Evolutionary conservation across 2,888 invertebrate species (phyloP), one percentile per base, ranked within the genome.

Genomic region (Lycaena phlaeas): DNA sequence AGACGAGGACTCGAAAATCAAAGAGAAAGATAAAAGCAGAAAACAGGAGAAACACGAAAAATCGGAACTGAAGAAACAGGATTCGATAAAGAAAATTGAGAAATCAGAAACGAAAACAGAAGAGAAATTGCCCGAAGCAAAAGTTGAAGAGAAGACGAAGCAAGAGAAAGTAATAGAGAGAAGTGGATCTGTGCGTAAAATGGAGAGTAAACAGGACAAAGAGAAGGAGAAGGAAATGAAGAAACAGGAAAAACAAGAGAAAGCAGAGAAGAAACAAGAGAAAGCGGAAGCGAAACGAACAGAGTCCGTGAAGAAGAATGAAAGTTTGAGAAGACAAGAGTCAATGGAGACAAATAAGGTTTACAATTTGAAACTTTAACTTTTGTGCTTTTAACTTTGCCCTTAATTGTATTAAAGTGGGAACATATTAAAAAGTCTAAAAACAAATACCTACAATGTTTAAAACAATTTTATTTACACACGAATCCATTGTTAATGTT

Each of bases 341-440:
- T 81, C 82, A 41, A 63, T 77, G 45, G 82, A 84, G 53, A 54
- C 56, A 12, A 63, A 59, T 46, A 81, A 79, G 70, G 82, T 82
- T 1, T 9, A 14, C n/a, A 14, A n/a, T 17, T 30, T 11, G 7
- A 28, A 26, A 5, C 10, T 25, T n/a, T 14, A 10, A 2, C 4
- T 34, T 36, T 3, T 7, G 11, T 15, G 10, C 5, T 14, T 18
- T n/a, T n/a, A n/a, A n/a, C n/a, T n/a, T n/a, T n/a, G n/a, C n/a
- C n/a, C n/a, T n/a, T n/a, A n/a, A n/a, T n/a, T n/a, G n/a, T n/a
- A n/a, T n/a, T n/a, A n/a, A n/a, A n/a, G n/a, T n/a, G n/a, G n/a
- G n/a, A n/a, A n/a, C n/a, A n/a, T n/a, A n/a, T n/a, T n/a, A n/a
- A n/a, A n/a, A n/a, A n/a, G n/a, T 17, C 4, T 41, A 14, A 6